Evolutionary conservation across 2,113 vertebrate genomes (phyloP), one percentile per base, ranked within the genome.

Genomic region (Eira barbara): DNA sequence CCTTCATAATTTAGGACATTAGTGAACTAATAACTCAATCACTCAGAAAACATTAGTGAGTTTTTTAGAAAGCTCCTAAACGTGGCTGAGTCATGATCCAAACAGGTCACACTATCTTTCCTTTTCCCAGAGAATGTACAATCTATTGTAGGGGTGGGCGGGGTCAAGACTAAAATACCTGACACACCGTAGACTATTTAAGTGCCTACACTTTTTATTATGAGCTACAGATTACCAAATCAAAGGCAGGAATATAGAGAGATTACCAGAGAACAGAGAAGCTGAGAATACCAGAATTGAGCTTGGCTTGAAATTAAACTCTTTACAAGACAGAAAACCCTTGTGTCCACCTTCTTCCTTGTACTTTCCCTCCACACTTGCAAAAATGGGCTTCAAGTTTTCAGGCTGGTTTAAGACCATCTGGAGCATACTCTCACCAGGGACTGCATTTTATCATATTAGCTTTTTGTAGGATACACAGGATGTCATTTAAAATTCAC

Each of bases 1-100:
- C 17, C 47, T 95, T 73, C 12, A 85, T 83, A 92, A 92, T 74
- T 74, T 65, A 94, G 3, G 34, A 84, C 7, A 93, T 86, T 39
- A 89, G 29, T 84, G 31, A 94, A 52, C 18, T 69, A 87, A 81
- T 0, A 52, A 55, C 10, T 63, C 25, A 91, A n/a, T 76, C 20
- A 36, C 1, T 94, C 25, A 55, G 23, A 91, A 95, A 91, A 47
- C 34, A 95, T 18, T 63, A 67, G 61, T 31, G 23, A 90, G 21
- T 13, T 83, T 87, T 92, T 91, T 74, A 27, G 1, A 34, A 73
- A 20, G 14, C 4, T 90, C 14, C 20, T 67, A 87, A 91, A 61
- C 47, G 4, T 47, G 47, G 3, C 34, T 25, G 49, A 39, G 15
- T 82, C n/a, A 47, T 94, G 86, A 36, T 7, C 10, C n/a, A 73